Evolutionary conservation across 2,888 invertebrate genomes (phyloP), one percentile per base, ranked within the genome.

Genomic region (Hololepta plana): DNA sequence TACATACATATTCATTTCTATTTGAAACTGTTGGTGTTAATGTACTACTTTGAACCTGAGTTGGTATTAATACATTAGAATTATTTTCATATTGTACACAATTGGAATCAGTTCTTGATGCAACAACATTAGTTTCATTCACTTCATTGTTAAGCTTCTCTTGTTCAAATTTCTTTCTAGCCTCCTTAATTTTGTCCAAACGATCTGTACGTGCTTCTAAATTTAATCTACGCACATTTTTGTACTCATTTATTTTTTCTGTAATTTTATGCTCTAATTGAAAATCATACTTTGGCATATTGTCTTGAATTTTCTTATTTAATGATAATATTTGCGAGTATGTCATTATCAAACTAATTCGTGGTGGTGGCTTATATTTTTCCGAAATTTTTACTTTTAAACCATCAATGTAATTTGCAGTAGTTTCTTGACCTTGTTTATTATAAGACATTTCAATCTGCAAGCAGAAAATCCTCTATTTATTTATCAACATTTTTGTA

Each of bases 351-450:
- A 73, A 46, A 38, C 64, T 63, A 26, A 73, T 63, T 47, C 62
- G 69, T 29, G 73, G 71, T 12, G 84, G 84, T 37, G 81, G 76
- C 50, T 81, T 80, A 49, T 77, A 87, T 43, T 72, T 75, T 54
- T 87, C 84, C 24, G 80, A 74, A 53, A 87, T 82, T 62, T 85
- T 85, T 32, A 87, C 84, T 44, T 79, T 75, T 40, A 87, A 73
- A 38, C 74, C 77, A 55, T 85, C 85, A 72, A 81, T 75, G 45
- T 67, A 74, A 46, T 68, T 63, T 25, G 45, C 41, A 12, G 47
- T 46, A 17, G 49, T 40, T 31, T 58, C 58, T 32, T 44, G 40
- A 35, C 38, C 36, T 38, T n/a, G n/a, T n/a, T n/a, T n/a, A n/a
- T n/a, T n/a, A n/a, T n/a, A n/a, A n/a, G n/a, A n/a, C n/a, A n/a